phyloP scores from a whole-genome alignment of 1,140 invertebrate genomes.

The Agraylea sexmaculata region DNA sequence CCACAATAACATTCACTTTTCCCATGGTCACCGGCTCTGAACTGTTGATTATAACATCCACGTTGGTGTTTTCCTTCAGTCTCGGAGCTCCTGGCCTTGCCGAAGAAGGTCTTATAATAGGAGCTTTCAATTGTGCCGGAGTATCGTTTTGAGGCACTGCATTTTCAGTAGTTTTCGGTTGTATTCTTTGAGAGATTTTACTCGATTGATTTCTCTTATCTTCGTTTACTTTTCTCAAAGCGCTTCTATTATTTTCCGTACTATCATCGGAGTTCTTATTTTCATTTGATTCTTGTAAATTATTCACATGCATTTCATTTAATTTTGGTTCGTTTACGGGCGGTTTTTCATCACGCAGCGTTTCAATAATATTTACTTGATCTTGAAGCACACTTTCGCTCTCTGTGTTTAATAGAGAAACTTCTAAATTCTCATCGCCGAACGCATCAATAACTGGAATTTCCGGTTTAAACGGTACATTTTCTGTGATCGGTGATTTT shows the following conservation, averaged over 20 bases:
- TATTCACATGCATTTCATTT: constrained; percentile 10
- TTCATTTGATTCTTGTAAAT: constrained; percentile 11
- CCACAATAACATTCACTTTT: constrained; percentile 57
- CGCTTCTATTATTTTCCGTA: constrained; percentile 11
- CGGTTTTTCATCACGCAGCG: too few relatives aligned
- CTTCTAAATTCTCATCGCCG: too few relatives aligned
- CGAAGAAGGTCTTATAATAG: constrained; percentile 58
- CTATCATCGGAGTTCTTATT: constrained; percentile 11
- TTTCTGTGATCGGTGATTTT: constrained; percentile 7
- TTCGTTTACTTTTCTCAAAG: constrained; percentile 2
- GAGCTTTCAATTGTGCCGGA: constrained; percentile 47
- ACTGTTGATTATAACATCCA: constrained; percentile 39
- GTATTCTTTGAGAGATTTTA: neutral
- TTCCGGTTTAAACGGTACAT: constrained; percentile 9
- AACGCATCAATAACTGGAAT: too few relatives aligned
- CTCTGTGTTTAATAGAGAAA: too few relatives aligned
- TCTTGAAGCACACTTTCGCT: too few relatives aligned
- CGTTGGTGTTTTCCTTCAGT: constrained; percentile 43
- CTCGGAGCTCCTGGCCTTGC: constrained; percentile 66
- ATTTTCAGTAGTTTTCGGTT: constrained; percentile 6
- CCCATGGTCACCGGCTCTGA: constrained; percentile 38
- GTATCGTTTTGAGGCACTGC: constrained; percentile 32
- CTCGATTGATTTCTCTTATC: constrained; percentile 1
- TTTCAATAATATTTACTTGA: too few relatives aligned
- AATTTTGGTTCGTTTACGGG: too few relatives aligned